These are phyloP conservation scores for Indicator indicator DNA, from an alignment of 2,113 vertebrate species.

Conservation along the genomic window DNA sequence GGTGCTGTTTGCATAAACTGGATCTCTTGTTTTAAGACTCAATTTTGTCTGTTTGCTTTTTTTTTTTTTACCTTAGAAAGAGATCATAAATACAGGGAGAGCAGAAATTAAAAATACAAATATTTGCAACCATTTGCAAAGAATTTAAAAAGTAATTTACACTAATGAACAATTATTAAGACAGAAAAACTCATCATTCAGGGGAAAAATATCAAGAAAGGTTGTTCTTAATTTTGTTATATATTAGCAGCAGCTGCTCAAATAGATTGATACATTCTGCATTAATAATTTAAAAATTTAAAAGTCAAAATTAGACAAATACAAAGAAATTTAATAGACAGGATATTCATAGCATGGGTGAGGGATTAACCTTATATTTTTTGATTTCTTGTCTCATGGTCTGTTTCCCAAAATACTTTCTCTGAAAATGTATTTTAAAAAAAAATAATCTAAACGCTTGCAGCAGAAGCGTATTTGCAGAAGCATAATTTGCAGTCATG, in stretches of 20 bases:
- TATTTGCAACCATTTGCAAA: neutral
- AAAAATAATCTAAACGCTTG: neutral
- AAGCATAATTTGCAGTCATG: neutral
- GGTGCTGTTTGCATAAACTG: neutral
- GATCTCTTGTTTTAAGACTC: neutral
- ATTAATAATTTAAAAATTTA: neutral
- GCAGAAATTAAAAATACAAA: neutral
- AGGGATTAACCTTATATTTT: neutral
- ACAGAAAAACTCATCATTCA: neutral
- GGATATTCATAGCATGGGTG: neutral
- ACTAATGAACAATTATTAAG: neutral
- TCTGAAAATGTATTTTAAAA: neutral
- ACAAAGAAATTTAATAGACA: neutral
- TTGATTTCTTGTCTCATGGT: neutral
- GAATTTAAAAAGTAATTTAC: neutral
- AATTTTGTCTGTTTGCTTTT: neutral
- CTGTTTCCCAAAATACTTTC: neutral
- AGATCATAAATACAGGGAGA: neutral
- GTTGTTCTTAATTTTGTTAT: neutral
- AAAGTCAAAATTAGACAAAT: neutral
- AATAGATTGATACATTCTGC: neutral
- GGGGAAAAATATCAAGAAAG: neutral
- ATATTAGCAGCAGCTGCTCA: neutral
- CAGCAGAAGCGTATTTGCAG: neutral
- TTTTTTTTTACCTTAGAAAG: neutral